Evolutionary conservation across 2,113 vertebrate genomes (phyloP).

Genomic region (Alaudala cheleensis): DNA sequence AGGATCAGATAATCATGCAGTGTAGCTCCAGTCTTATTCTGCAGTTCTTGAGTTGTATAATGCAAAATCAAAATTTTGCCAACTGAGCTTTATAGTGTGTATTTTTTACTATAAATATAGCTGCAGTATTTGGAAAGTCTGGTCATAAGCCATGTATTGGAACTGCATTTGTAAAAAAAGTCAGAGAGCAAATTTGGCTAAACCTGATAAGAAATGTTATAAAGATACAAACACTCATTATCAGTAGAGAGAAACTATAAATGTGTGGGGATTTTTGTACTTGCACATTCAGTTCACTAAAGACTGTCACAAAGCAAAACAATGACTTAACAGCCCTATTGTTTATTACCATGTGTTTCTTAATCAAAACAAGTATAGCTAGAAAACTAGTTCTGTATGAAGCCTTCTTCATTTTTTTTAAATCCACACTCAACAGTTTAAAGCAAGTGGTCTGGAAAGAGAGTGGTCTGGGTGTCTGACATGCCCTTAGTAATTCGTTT

Average conservation of each 20-base stretch:
- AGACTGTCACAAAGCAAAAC: background rate
- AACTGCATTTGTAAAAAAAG: background rate
- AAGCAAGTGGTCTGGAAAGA: conserved; percentile 39
- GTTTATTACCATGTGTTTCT: background rate
- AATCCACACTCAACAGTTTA: conserved; percentile 1
- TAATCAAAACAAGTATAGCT: background rate
- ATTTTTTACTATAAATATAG: background rate
- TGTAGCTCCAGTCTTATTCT: background rate
- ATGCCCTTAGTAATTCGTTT: conserved; percentile 28
- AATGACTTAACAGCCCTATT: background rate
- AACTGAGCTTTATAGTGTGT: background rate
- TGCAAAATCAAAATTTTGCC: background rate
- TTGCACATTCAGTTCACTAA: background rate
- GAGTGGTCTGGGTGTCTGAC: conserved; percentile 4
- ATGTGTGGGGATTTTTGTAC: accelerated
- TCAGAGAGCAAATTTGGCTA: background rate
- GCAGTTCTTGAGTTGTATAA: background rate
- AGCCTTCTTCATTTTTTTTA: background rate
- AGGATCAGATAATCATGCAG: background rate
- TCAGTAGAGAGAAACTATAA: background rate
- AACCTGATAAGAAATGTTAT: background rate
- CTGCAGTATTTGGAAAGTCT: background rate
- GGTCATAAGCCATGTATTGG: background rate
- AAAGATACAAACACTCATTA: background rate
- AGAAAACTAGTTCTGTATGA: background rate